Conservation (phyloP, 2,888 invertebrate species). For the Brenthis ino region DNA sequence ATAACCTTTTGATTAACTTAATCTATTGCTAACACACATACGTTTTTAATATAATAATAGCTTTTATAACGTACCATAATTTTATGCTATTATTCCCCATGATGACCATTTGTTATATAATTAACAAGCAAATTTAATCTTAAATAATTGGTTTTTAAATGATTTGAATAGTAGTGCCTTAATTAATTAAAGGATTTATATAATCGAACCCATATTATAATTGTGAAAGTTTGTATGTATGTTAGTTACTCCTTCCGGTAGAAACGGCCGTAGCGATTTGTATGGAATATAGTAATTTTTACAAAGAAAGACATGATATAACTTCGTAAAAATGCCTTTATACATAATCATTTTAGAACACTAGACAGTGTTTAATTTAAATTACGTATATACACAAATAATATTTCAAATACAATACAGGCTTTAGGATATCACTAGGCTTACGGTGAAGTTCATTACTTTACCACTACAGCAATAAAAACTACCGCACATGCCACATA, state of each 20-base stretch:
- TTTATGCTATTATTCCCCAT: slow-evolving; percentile 6
- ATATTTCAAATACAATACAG: not conserved
- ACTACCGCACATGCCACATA: slow-evolving; percentile 9
- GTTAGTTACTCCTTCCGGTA: not conserved
- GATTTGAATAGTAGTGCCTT: not conserved
- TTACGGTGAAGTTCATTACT: slow-evolving; percentile 7
- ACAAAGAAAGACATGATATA: too few relatives aligned
- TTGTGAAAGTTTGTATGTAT: not conserved
- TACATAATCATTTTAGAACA: too few relatives aligned
- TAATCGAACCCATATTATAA: not conserved
- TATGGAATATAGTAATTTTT: too few relatives aligned
- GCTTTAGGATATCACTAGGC: not conserved
- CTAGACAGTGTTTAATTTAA: not conserved
- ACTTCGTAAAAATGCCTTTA: too few relatives aligned
- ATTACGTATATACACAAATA: not conserved
- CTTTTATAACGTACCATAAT: slow-evolving; percentile 1
- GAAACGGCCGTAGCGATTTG: too few relatives aligned
- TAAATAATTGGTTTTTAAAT: slow-evolving; percentile 4
- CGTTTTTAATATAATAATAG: slow-evolving; percentile 20
- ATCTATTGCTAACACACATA: slow-evolving; percentile 14
- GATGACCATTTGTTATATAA: not conserved
- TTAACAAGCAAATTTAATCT: slow-evolving; percentile 13
- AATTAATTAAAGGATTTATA: too few relatives aligned
- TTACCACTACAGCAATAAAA: slow-evolving; percentile 14
- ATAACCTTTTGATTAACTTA: slow-evolving; percentile 22